A percentile compares a stretch with the other conserved stretches of the same genome.
Evolutionary conservation across 1,140 invertebrate genomes (phyloP).

Genomic region (Aphelinus certus): DNA sequence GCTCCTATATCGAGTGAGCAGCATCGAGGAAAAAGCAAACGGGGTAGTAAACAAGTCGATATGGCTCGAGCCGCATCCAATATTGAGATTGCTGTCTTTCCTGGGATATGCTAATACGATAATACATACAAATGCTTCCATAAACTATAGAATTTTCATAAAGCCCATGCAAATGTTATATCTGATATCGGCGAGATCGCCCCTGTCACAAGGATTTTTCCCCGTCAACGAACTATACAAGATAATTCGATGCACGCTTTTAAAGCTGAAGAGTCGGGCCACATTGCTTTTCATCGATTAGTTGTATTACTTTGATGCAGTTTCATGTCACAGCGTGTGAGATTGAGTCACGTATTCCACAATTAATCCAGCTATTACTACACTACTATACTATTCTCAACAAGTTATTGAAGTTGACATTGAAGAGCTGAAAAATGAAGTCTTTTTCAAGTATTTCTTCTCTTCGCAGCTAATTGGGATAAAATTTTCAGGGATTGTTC

Average conservation of each 20-base stretch:
- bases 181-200: constrained; percentile 60
- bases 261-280: constrained; percentile 27
- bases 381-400: too few species aligned
- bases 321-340: too few species aligned
- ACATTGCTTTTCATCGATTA: not conserved
- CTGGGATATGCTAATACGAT: constrained; percentile 66
- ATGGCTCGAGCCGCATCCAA: constrained; percentile 60
- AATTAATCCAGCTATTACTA: too few species aligned
- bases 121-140: constrained; percentile 67
- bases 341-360: too few species aligned
- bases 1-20: constrained; percentile 43
- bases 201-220: constrained; percentile 23
- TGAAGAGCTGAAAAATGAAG: too few species aligned
- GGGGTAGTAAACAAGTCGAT: constrained; percentile 63
- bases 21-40: constrained; percentile 40
- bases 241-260: constrained; percentile 32
- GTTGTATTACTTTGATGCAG: too few species aligned
- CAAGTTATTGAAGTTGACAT: too few species aligned
- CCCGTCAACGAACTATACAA: constrained; percentile 9
- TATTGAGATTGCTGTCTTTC: constrained; percentile 67
- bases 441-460: too few species aligned
- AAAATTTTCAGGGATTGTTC: too few species aligned
- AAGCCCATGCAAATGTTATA: constrained; percentile 64
- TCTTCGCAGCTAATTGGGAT: too few species aligned
- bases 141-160: constrained; percentile 69